Evolutionary conservation across 1,140 invertebrate species (phyloP), one percentile per base, ranked within the genome.

Genomic region (Dufourea novaeangliae): DNA sequence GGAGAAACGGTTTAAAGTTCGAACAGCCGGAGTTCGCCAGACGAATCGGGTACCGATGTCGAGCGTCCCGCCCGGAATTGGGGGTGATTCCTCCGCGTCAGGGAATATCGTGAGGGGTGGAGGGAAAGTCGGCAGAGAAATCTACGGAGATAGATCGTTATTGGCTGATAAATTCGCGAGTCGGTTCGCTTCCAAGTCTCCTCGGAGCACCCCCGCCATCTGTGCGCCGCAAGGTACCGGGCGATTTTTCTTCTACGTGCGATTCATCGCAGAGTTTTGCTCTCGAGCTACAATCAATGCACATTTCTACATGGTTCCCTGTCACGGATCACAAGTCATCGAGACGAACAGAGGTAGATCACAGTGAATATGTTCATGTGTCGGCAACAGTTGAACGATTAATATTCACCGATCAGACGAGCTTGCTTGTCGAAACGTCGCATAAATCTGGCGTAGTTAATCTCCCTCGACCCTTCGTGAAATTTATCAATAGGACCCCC

Each of bases 401-500:
- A 62, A 62, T 39, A n/a, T 22, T 4, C 59, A 4, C 2, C 20
- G 32, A 39, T 62, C 59, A 34, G 59, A 3, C 59, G 32, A 2
- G n/a, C 11, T 10, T 67, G 10, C 17, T 44, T 7, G 17, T 17
- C 44, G 44, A 66, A 50, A 27, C 20, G 20, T 50, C 34, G 27
- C 27, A 52, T 12, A 37, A 56, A 56, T 27, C 2, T 22, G 32
- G 8, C 10, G 3, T 22, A 1, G 22, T 54, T 69, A 54, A 69
- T 39, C 32, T 37, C 20, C 11, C 34, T 22, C 59, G 0, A 1
- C 6, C n/a, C 25, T 0, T 52, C 25, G 0, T 20, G 20, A 37
- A 70, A 72, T 72, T 72, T 34, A 46, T 72, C n/a, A 46, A 17
- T 29, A 72, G n/a, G n/a, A n/a, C n/a, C n/a, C n/a, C n/a, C n/a